Evolutionary conservation across 2,797 vertebrate species (phyloP), one percentile per base, ranked within the genome.

Genomic region (Cichlasoma orientale): DNA sequence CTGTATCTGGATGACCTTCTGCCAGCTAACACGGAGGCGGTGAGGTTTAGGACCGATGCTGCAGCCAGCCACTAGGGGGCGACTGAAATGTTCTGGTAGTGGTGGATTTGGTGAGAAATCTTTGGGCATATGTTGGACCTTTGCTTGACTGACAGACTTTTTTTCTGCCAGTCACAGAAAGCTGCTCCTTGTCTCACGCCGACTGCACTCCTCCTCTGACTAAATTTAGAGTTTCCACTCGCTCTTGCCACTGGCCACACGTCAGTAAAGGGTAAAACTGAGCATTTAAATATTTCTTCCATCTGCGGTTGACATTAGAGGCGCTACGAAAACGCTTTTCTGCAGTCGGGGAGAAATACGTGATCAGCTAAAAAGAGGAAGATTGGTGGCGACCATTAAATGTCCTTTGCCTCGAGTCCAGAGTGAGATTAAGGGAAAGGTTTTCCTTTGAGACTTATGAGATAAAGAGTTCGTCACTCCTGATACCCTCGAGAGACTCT

Each of bases 391-490:
- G 56, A 55, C 73, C 33, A 63, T 80, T 76, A 50, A 80, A 81
- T 77, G 85, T 50, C 80, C 83, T 87, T 85, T 83, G 84, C 76
- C 90, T 82, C 84, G 57, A 81, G 80, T 82, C 82, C 72, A 68
- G 73, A 75, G 54, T 80, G 82, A 86, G 88, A 93, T 94, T 88
- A 89, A 89, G 84, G 87, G 80, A 85, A 85, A 86, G 74, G 69
- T 88, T 88, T 77, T 85, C 88, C 78, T 91, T 82, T 88, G 88
- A 88, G 86, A 92, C 85, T 81, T 31, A 78, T 13, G 79, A 90
- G 86, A 93, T 91, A 91, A 92, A 91, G 91, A 88, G 72, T 86
- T 91, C 36, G 88, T 90, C 83, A 74, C 88, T 88, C 66, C 72
- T 59, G 61, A 83, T 79, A 85, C 85, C 91, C 86, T 73, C 68